phyloP scores from a whole-genome alignment of 2,888 invertebrate genomes.

The Tineola bisselliella region DNA sequence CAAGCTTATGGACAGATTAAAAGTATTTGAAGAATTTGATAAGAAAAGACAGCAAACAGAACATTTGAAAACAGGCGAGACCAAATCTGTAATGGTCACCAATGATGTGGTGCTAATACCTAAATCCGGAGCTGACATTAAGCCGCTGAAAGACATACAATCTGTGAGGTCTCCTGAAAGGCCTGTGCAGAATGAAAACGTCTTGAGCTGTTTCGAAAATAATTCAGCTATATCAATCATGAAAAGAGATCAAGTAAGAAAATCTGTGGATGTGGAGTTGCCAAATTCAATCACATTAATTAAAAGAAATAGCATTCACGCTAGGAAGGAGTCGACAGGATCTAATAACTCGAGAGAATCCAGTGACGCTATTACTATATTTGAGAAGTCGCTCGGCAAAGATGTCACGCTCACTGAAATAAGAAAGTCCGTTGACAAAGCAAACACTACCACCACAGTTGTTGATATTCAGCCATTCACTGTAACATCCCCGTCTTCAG shows the following conservation, averaged over 20 bases:
- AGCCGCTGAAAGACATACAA: constrained; percentile 55
- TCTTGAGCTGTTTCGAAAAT: constrained; percentile 61
- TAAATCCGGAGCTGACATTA: constrained; percentile 56
- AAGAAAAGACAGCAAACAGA: constrained; percentile 56
- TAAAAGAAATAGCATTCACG: constrained; percentile 53
- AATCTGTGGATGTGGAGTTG: constrained; percentile 56
- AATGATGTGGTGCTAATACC: constrained; percentile 59
- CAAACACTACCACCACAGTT: constrained; percentile 25
- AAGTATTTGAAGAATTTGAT: constrained; percentile 61
- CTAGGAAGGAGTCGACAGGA: constrained; percentile 59
- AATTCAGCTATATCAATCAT: constrained; percentile 64
- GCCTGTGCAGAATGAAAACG: constrained; percentile 55
- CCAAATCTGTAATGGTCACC: constrained; percentile 54
- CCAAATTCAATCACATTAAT: constrained; percentile 60
- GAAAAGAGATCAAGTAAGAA: constrained; percentile 56
- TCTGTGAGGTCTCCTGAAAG: constrained; percentile 53
- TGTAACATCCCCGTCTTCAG: constrained; percentile 38
- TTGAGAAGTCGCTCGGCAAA: constrained; percentile 59
- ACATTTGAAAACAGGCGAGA: constrained; percentile 46
- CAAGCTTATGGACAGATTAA: constrained; percentile 59
- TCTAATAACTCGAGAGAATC: constrained; percentile 57
- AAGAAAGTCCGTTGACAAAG: constrained; percentile 55
- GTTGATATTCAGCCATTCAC: constrained; percentile 53
- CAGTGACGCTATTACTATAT: constrained; percentile 55
- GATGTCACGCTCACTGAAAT: constrained; percentile 62